Conservation (phyloP, 2,888 invertebrate species). For the Flabesymbios commensalis region DNA sequence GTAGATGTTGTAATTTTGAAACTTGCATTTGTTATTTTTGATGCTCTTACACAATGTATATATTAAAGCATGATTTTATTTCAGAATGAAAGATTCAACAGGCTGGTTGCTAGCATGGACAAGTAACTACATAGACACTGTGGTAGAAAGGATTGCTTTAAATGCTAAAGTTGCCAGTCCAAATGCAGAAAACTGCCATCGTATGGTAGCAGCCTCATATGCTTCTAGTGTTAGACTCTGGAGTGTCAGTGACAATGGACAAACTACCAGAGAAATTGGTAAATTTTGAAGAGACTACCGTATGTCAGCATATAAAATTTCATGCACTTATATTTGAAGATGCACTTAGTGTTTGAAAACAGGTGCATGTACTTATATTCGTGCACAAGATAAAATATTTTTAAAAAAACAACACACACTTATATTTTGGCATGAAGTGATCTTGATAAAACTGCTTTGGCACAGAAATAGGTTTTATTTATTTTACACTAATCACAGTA, state of each 20-base stretch:
- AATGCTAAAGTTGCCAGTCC: slow-evolving; percentile 67
- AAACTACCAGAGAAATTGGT: slow-evolving; percentile 22
- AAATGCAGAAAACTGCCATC: slow-evolving; percentile 65
- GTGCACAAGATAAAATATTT: slow-evolving; percentile 2
- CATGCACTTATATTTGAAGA: too few relatives aligned
- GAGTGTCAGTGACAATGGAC: slow-evolving; percentile 78
- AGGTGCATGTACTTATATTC: too few relatives aligned
- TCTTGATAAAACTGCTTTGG: too few relatives aligned
- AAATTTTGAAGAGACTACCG: not conserved
- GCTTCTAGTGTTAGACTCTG: slow-evolving; percentile 77
- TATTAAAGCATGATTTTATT: too few relatives aligned
- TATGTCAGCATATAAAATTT: not conserved
- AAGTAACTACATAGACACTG: slow-evolving; percentile 85
- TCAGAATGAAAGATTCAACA: slow-evolving; percentile 88
- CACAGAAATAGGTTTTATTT: too few relatives aligned
- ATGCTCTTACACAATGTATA: too few relatives aligned
- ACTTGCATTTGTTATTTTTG: too few relatives aligned
- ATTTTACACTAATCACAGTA: too few relatives aligned
- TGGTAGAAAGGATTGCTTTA: slow-evolving; percentile 89
- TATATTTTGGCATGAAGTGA: too few relatives aligned
- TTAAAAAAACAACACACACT: not conserved
- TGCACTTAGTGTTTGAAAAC: too few relatives aligned
- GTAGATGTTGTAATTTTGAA: too few relatives aligned
- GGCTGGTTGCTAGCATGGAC: slow-evolving; percentile 96
- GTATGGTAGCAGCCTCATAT: slow-evolving; percentile 84